Conservation (phyloP, 2,113 vertebrate species). For the Poeciliopsis prolifica region DNA sequence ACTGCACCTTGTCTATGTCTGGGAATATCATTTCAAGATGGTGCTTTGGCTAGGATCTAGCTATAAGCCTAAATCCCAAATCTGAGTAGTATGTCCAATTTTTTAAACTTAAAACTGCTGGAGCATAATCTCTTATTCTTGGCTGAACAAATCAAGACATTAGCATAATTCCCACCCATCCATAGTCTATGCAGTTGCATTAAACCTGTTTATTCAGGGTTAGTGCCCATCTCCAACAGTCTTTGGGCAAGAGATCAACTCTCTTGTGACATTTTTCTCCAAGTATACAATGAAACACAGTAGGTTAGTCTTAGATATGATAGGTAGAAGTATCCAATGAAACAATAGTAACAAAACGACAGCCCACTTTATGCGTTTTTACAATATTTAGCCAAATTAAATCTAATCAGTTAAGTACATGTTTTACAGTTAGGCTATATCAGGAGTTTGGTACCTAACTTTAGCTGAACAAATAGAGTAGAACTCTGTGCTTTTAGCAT, state of each 20-base stretch:
- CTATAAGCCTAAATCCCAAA: neutral
- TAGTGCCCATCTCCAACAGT: no score
- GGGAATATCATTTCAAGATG: no score
- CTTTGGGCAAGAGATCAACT: no score
- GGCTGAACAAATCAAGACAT: neutral
- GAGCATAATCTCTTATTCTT: neutral
- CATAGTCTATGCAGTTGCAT: neutral
- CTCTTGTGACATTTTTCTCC: neutral
- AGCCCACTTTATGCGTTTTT: neutral
- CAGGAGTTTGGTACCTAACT: neutral
- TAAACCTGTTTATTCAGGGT: no score
- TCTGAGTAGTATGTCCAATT: neutral
- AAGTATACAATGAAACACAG: conserved; percentile 14
- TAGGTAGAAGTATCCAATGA: neutral
- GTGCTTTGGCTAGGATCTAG: neutral
- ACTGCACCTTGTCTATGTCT: no score
- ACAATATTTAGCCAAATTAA: neutral
- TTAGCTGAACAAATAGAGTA: neutral
- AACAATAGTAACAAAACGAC: neutral
- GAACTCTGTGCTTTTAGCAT: neutral
- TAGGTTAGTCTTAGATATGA: neutral
- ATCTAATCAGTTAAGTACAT: neutral
- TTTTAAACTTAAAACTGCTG: neutral
- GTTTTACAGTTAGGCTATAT: neutral
- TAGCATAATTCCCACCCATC: neutral